Conservation (phyloP, 2,797 vertebrate genomes). For the Leptodactylus fallax region DNA sequence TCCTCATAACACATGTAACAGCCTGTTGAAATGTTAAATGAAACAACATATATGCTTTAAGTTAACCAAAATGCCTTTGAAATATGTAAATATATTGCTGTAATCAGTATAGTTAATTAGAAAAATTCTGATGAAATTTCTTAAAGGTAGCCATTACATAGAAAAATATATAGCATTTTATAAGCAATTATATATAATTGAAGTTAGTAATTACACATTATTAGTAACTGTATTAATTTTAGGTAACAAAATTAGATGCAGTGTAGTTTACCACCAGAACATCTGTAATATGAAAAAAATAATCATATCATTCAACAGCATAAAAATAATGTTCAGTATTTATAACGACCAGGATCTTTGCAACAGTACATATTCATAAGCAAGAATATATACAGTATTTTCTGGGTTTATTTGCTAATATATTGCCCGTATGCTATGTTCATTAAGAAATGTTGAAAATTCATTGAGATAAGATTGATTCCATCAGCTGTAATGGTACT, state of each 20-base stretch:
- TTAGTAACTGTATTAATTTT: no score
- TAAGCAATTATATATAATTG: no score
- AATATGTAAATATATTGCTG: no score
- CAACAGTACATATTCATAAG: background rate
- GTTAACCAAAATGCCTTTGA: no score
- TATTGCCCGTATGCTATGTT: slow-evolving; percentile 9
- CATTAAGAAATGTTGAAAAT: slow-evolving; percentile 33
- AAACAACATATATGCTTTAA: no score
- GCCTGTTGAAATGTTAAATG: no score
- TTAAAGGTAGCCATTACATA: no score
- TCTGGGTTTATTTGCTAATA: slow-evolving; percentile 17
- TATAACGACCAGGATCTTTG: background rate
- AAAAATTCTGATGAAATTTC: no score
- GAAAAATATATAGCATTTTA: no score
- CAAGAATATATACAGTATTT: background rate
- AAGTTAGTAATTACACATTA: no score
- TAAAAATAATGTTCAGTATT: background rate
- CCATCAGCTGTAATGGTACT: slow-evolving; percentile 28
- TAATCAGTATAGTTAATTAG: no score
- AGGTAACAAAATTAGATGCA: background rate
- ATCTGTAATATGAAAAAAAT: background rate
- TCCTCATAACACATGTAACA: no score
- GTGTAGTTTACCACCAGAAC: background rate
- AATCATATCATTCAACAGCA: background rate
- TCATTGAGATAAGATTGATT: slow-evolving; percentile 42